phyloP scores from a whole-genome alignment of 2,113 vertebrate genomes.

The Nesogale talazaci region DNA sequence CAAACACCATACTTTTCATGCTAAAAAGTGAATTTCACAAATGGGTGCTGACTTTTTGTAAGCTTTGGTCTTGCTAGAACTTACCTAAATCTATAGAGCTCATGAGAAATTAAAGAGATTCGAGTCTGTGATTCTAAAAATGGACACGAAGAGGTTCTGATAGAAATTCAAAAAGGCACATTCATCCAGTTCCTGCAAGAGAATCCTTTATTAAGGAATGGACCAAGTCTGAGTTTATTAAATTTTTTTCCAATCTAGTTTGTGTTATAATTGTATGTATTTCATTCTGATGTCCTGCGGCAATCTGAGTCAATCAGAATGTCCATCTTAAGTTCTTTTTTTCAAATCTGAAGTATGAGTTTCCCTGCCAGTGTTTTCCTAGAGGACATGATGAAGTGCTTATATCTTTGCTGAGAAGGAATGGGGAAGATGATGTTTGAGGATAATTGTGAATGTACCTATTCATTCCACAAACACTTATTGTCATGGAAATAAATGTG shows the following conservation, averaged over 20 bases:
- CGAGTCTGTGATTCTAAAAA: conserved; percentile 61
- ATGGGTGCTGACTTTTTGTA: conserved; percentile 53
- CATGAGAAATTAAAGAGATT: conserved; percentile 44
- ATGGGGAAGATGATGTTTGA: background rate
- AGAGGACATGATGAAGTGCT: background rate
- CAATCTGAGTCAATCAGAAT: background rate
- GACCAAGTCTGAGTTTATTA: background rate
- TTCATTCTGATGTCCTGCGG: background rate
- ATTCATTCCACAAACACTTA: conserved; percentile 1
- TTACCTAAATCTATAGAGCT: conserved; percentile 38
- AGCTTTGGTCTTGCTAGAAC: conserved; percentile 15
- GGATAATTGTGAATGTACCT: background rate
- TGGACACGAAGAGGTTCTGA: conserved; percentile 32
- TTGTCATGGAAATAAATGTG: background rate
- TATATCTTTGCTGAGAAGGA: background rate
- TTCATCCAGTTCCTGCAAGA: background rate
- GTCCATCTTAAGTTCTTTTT: background rate
- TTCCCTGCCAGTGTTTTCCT: background rate
- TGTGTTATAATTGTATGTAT: background rate
- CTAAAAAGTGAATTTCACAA: conserved; percentile 67
- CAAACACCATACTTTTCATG: conserved; percentile 67
- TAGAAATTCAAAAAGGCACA: conserved; percentile 4
- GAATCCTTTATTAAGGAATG: background rate
- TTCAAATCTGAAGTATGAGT: background rate
- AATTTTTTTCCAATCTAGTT: conserved; percentile 19